Evolutionary conservation across 1,140 invertebrate species (phyloP).

Genomic region (Ridgeia piscesae): DNA sequence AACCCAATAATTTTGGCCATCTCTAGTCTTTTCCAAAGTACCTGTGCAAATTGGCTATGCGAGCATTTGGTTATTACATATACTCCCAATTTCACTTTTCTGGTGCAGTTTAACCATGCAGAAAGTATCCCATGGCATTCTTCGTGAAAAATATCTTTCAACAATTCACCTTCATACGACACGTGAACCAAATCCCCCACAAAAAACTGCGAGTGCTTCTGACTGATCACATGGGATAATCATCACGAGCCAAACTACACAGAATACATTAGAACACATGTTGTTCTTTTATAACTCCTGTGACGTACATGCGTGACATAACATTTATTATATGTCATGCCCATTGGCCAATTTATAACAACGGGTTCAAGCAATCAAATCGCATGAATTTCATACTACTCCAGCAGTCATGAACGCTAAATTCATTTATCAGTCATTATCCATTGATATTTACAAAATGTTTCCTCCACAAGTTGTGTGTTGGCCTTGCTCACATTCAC

Average conservation of each 20-base stretch:
- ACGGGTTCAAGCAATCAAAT: not conserved
- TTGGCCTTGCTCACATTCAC: not conserved
- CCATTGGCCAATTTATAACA: not conserved
- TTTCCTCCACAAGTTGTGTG: not conserved
- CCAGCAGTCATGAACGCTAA: not conserved
- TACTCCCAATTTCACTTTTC: not conserved
- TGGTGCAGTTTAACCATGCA: not conserved
- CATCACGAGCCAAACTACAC: not conserved
- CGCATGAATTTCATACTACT: not conserved
- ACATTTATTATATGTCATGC: not conserved
- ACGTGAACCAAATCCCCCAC: not conserved
- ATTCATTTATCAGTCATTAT: not conserved
- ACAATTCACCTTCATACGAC: not conserved
- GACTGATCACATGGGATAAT: not conserved
- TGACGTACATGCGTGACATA: not conserved
- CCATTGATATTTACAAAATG: not conserved
- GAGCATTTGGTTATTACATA: not conserved
- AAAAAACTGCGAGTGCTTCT: not conserved
- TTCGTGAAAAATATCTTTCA: not conserved
- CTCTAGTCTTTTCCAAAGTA: not conserved
- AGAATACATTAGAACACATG: not conserved
- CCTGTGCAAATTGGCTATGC: not conserved
- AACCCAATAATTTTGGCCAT: not conserved
- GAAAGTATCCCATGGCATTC: not conserved
- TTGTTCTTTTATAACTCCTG: not conserved